These are phyloP conservation scores for Brachionichthys hirsutus DNA, from an alignment of 2,113 vertebrate genomes.

Conservation along the genomic window DNA sequence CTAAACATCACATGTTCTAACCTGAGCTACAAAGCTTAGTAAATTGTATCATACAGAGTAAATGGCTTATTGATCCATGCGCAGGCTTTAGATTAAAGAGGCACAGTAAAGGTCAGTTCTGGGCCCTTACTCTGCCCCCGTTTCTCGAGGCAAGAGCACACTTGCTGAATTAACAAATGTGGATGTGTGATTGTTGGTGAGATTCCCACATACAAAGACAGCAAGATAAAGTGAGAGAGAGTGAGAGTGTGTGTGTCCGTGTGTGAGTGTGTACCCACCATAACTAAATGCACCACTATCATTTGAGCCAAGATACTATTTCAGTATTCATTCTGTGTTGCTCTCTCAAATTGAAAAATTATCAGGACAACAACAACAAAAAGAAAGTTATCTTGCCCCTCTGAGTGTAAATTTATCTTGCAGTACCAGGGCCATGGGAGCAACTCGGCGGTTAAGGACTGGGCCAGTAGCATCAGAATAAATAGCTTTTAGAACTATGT, in stretches of 20 bases:
- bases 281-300: constrained; percentile 60
- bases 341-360: constrained; percentile 88
- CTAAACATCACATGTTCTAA: constrained; percentile 66
- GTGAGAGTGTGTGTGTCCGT: no score
- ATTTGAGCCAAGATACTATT: constrained; percentile 65
- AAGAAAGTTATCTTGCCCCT: constrained; percentile 52
- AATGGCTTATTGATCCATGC: constrained; percentile 76
- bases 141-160: constrained; percentile 58
- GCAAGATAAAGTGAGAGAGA: background rate
- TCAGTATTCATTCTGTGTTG: constrained; percentile 82
- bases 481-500: constrained; percentile 74
- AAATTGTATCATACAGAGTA: constrained; percentile 68
- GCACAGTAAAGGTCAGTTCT: constrained; percentile 68
- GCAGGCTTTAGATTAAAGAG: constrained; percentile 75
- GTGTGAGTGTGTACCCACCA: constrained; percentile 14
- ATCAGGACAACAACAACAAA: constrained; percentile 78
- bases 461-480: constrained; percentile 61
- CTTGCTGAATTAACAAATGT: constrained; percentile 59
- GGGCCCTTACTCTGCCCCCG: constrained; percentile 42
- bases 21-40: constrained; percentile 57
- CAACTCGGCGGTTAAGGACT: constrained; percentile 41
- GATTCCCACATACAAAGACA: constrained; percentile 17
- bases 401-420: constrained; percentile 80
- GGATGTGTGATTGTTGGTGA: background rate
- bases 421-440: constrained; percentile 73